Percentiles rank a stretch among this genome's conserved stretches.
Conservation (phyloP, 2,888 invertebrate species). For the Drosophila hamatofila region DNA sequence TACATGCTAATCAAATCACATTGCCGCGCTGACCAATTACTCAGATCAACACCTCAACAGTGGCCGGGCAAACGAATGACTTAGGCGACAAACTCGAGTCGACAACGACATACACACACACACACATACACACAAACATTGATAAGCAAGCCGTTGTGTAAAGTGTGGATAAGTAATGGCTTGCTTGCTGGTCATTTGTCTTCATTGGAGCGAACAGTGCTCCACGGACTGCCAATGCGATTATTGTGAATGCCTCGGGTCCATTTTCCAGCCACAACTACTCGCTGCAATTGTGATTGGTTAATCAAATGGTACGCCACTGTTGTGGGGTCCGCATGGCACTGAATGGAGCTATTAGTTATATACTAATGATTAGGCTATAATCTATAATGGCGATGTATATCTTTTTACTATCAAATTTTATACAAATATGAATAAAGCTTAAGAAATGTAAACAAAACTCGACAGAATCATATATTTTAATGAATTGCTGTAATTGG, state of each 20-base stretch:
- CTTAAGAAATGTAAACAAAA: background rate
- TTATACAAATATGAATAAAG: no score
- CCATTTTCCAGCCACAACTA: constrained; percentile 43
- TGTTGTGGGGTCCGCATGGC: background rate
- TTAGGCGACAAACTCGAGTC: constrained; percentile 71
- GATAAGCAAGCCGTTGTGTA: constrained; percentile 52
- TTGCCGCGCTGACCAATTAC: constrained; percentile 69
- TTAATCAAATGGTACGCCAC: constrained; percentile 50
- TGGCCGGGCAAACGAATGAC: constrained; percentile 63
- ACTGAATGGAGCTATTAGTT: constrained; percentile 25
- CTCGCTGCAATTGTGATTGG: constrained; percentile 58
- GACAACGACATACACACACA: constrained; percentile 15
- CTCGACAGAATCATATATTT: background rate
- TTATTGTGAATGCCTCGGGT: constrained; percentile 47
- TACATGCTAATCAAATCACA: constrained; percentile 79
- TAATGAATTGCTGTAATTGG: no score
- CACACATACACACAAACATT: constrained; percentile 18
- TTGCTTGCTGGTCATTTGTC: constrained; percentile 84
- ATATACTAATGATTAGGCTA: background rate
- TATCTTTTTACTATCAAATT: background rate
- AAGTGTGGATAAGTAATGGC: constrained; percentile 83
- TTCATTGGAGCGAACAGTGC: constrained; percentile 73
- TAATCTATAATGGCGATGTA: background rate
- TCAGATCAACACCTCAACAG: constrained; percentile 64
- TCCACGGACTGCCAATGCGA: constrained; percentile 25